Conservation (phyloP, 2,888 invertebrate genomes). For the Chloroclysta siterata region DNA sequence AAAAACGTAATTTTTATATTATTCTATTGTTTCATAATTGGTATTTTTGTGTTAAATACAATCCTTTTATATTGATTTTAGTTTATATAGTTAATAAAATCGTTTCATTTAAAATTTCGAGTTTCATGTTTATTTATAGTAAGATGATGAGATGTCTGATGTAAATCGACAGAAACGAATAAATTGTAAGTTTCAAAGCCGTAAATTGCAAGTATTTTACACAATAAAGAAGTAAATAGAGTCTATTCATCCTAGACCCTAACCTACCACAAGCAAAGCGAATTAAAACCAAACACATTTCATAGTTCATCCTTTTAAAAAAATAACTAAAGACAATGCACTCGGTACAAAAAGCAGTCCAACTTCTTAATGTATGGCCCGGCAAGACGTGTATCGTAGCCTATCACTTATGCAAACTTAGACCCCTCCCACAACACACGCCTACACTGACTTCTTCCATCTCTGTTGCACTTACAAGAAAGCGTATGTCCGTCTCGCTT, state of each 20-base stretch:
- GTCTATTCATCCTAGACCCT: slow-evolving; percentile 48
- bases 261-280: slow-evolving; percentile 66
- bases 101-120: not conserved
- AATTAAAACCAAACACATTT: slow-evolving; percentile 61
- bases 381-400: slow-evolving; percentile 48
- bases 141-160: not conserved
- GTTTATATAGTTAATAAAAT: too few species aligned
- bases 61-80: too few species aligned
- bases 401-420: slow-evolving; percentile 76
- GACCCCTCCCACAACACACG: slow-evolving; percentile 68
- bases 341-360: slow-evolving; percentile 62
- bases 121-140: not conserved
- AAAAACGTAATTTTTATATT: slow-evolving; percentile 27
- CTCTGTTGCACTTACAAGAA: slow-evolving; percentile 49
- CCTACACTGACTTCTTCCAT: slow-evolving; percentile 57
- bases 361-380: slow-evolving; percentile 68
- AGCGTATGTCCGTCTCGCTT: slow-evolving; percentile 59
- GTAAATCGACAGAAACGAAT: not conserved
- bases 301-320: slow-evolving; percentile 69
- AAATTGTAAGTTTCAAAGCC: not conserved
- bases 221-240: slow-evolving; percentile 23
- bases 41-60: not conserved
- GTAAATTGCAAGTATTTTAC: slow-evolving; percentile 11
- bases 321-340: slow-evolving; percentile 75
- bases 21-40: slow-evolving; percentile 20